Conservation (phyloP, 2,797 vertebrate genomes). For the Sphaeramia orbicularis region DNA sequence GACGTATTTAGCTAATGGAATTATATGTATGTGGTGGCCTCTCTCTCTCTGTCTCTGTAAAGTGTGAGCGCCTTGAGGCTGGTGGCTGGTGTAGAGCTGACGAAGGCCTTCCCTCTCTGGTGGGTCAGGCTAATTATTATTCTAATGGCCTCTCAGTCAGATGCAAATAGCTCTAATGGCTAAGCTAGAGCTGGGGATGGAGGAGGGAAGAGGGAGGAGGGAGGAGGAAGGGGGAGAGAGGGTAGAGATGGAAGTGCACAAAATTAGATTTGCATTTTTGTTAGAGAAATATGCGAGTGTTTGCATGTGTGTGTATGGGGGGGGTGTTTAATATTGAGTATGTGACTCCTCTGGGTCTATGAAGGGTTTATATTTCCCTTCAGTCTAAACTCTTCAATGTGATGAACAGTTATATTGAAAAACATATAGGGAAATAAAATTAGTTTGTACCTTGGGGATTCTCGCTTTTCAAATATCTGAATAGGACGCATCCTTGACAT, state of each 20-base stretch:
- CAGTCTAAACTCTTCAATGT: slow-evolving; percentile 55
- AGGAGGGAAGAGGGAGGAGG: slow-evolving; percentile 21
- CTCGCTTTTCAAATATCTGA: background rate
- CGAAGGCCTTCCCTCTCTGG: slow-evolving; percentile 79
- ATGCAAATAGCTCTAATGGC: slow-evolving; percentile 88
- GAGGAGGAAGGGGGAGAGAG: slow-evolving; percentile 24
- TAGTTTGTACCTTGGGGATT: slow-evolving; percentile 4
- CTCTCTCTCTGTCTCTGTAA: slow-evolving; percentile 2
- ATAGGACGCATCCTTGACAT: slow-evolving; percentile 6
- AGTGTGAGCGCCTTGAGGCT: slow-evolving; percentile 57
- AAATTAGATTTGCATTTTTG: slow-evolving; percentile 79
- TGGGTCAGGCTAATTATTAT: slow-evolving; percentile 89
- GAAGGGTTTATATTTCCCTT: slow-evolving; percentile 66
- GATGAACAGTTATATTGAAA: slow-evolving; percentile 34
- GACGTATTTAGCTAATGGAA: slow-evolving; percentile 67
- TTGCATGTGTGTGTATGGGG: slow-evolving; percentile 16
- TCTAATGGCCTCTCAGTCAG: slow-evolving; percentile 88
- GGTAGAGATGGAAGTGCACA: slow-evolving; percentile 70
- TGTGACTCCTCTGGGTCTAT: slow-evolving; percentile 45
- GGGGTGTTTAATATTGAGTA: slow-evolving; percentile 38
- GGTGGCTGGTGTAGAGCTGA: slow-evolving; percentile 66
- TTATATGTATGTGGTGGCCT: slow-evolving; percentile 50
- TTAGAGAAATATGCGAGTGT: slow-evolving; percentile 66
- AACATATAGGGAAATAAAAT: slow-evolving; percentile 23
- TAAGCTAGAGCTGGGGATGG: slow-evolving; percentile 63